Evolutionary conservation across 2,888 invertebrate species (phyloP).

Genomic region (Malthinus seriepunctatus): DNA sequence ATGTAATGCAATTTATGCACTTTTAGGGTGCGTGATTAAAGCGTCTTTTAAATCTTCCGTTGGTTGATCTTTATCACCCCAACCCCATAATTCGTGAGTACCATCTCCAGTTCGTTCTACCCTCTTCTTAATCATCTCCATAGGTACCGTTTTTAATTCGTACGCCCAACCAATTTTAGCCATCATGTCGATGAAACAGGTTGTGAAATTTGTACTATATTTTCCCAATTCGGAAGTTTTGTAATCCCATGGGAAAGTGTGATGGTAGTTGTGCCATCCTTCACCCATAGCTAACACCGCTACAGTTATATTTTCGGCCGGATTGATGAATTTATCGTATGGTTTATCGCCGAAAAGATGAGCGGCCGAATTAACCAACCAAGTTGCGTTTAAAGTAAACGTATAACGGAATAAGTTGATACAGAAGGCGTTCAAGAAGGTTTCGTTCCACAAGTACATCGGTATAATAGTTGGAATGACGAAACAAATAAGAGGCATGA

Average conservation of each 20-base stretch:
- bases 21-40: slow-evolving; percentile 43
- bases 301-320: slow-evolving; percentile 71
- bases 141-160: slow-evolving; percentile 79
- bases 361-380: slow-evolving; percentile 89
- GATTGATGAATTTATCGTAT: slow-evolving; percentile 75
- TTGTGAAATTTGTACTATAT: slow-evolving; percentile 73
- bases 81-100: slow-evolving; percentile 76
- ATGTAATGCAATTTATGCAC: slow-evolving; percentile 11
- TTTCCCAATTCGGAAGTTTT: slow-evolving; percentile 79
- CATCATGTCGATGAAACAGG: slow-evolving; percentile 78
- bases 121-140: slow-evolving; percentile 68
- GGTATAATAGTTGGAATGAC: slow-evolving; percentile 76
- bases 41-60: slow-evolving; percentile 47
- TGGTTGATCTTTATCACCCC: slow-evolving; percentile 73
- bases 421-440: slow-evolving; percentile 67
- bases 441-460: slow-evolving; percentile 78
- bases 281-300: slow-evolving; percentile 72
- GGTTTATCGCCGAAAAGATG: slow-evolving; percentile 80
- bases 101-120: slow-evolving; percentile 77
- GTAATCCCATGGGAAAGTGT: slow-evolving; percentile 86
- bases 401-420: slow-evolving; percentile 78
- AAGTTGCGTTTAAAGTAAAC: slow-evolving; percentile 81
- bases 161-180: slow-evolving; percentile 86
- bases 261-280: slow-evolving; percentile 89
- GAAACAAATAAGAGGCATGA: slow-evolving; percentile 79